A percentile compares a stretch with the other conserved stretches of the same genome.
phyloP scores from a whole-genome alignment of 30 jellyfish, hydroid and myxozoan species.

The Aurelia aurita region DNA sequence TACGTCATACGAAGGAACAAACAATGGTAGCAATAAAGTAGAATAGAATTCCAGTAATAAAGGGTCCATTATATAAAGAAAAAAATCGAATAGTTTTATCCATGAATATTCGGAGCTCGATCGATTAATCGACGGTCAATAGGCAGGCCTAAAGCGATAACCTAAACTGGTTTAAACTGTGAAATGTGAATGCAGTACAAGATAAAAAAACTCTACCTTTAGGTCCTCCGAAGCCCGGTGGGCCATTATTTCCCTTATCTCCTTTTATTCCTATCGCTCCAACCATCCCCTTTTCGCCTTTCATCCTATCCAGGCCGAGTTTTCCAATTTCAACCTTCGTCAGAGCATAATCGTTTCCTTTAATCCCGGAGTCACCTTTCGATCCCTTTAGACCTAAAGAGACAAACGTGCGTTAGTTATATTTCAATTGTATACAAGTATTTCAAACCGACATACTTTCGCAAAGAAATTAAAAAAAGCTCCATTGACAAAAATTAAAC shows the following conservation, averaged over 20 bases:
- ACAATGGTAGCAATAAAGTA: no score
- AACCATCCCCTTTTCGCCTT: no score
- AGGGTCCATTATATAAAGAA: no score
- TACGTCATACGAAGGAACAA: no score
- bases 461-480: no score
- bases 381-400: slow-evolving; percentile 29
- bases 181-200: neutral
- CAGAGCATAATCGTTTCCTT: slow-evolving; percentile 21
- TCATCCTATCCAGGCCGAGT: neutral
- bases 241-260: slow-evolving; percentile 28
- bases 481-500: no score
- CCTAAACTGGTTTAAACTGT: neutral
- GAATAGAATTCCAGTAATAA: no score
- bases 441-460: neutral
- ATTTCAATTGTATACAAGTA: neutral
- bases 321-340: slow-evolving; percentile 6
- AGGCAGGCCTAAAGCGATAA: no score
- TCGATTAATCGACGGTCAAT: no score
- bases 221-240: slow-evolving; percentile 41
- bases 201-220: slow-evolving; percentile 21
- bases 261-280: slow-evolving; percentile 46
- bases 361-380: slow-evolving; percentile 47
- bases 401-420: neutral
- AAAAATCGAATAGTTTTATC: no score
- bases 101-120: no score